A percentile compares a stretch with the other conserved stretches of the same genome.
These are phyloP conservation scores for Heliconius hortense DNA, from an alignment of 2,888 invertebrate genomes.

Conservation along the genomic window DNA sequence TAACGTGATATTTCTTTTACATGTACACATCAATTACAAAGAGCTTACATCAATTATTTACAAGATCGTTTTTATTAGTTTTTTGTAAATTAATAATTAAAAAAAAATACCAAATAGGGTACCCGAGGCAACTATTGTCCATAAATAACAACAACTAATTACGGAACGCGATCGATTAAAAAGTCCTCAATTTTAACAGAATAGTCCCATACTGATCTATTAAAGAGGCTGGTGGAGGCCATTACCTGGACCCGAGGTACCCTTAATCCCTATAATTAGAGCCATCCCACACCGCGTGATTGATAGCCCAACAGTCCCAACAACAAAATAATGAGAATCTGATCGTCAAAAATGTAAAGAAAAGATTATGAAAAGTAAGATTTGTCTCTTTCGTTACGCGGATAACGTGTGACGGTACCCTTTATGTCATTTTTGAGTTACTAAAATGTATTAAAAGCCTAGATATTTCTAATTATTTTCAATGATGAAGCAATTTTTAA, in stretches of 20 bases:
- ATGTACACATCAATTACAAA: too few relatives aligned
- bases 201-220: conserved; percentile 54
- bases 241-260: conserved; percentile 66
- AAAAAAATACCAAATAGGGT: neutral
- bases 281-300: conserved; percentile 73
- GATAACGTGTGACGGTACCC: conserved; percentile 1
- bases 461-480: neutral
- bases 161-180: conserved; percentile 53
- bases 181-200: conserved; percentile 58
- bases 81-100: neutral
- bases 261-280: conserved; percentile 79
- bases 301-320: conserved; percentile 65
- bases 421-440: neutral
- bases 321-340: conserved; percentile 68
- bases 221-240: conserved; percentile 59
- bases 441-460: neutral
- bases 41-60: too few relatives aligned
- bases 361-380: conserved; percentile 20
- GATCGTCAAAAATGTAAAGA: conserved; percentile 50
- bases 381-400: conserved; percentile 27
- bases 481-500: conserved; percentile 2
- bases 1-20: too few relatives aligned
- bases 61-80: neutral
- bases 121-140: conserved; percentile 8
- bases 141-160: conserved; percentile 36